phyloP scores from a whole-genome alignment of 2,888 invertebrate genomes.

The Julus scanicus region DNA sequence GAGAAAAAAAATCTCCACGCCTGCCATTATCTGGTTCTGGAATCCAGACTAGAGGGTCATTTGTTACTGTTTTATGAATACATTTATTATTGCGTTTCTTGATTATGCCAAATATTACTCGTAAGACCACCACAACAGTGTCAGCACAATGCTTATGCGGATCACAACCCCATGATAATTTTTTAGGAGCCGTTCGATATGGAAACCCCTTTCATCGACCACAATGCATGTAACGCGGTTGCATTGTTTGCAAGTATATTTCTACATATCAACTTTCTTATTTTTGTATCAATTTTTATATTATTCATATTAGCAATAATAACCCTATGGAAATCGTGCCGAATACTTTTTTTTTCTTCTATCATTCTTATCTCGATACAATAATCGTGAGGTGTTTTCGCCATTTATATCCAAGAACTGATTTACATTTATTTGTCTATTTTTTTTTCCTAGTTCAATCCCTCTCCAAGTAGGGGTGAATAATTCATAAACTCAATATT shows the following conservation, averaged over 20 bases:
- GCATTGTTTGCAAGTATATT: not conserved
- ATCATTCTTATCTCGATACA: not conserved
- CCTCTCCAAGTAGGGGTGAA: not conserved
- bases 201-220: not conserved
- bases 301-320: slow-evolving; percentile 33
- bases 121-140: not conserved
- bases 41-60: not conserved
- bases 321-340: slow-evolving; percentile 6
- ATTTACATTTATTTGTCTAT: not conserved
- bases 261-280: not conserved
- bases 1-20: not conserved
- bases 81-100: no score
- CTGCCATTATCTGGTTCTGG: not conserved
- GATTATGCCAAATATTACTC: not conserved
- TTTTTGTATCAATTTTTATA: slow-evolving; percentile 27
- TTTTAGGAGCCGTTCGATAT: not conserved
- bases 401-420: slow-evolving; percentile 11
- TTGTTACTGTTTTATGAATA: not conserved
- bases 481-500: slow-evolving; percentile 3
- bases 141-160: not conserved
- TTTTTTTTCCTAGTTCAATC: not conserved
- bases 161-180: not conserved
- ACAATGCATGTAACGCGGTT: not conserved
- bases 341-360: not conserved
- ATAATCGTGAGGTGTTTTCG: slow-evolving; percentile 19